Percentiles rank a stretch among this genome's conserved stretches.
Conservation (phyloP, 2,797 vertebrate species). For the Tolypeutes matacus region DNA sequence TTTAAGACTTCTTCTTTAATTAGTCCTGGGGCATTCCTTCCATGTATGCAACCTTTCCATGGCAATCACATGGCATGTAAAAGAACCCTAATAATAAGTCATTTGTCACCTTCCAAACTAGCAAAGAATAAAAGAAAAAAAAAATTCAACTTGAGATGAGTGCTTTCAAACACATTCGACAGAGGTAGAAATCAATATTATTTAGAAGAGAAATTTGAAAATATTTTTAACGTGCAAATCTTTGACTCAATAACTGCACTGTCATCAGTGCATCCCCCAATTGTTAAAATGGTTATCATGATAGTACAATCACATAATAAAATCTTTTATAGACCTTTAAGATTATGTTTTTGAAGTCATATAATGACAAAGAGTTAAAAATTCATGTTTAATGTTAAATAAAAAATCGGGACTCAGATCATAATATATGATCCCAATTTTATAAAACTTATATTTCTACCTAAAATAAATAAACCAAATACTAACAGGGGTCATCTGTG, state of each 20-base stretch:
- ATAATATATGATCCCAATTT: background rate
- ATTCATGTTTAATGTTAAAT: background rate
- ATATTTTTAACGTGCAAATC: background rate
- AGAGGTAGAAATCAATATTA: background rate
- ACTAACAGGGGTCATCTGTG: background rate
- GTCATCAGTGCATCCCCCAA: background rate
- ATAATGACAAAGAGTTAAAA: background rate
- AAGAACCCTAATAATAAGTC: background rate
- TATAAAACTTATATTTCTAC: background rate
- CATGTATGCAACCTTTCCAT: background rate
- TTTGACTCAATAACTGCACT: slow-evolving; percentile 11
- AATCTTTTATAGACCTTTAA: background rate
- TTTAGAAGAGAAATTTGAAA: background rate
- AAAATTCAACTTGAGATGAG: background rate
- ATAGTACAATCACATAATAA: background rate
- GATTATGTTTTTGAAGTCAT: background rate
- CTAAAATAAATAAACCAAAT: background rate
- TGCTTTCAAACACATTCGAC: background rate
- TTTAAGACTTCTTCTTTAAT: background rate
- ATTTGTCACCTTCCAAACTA: background rate
- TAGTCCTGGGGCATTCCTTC: background rate
- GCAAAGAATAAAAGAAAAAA: background rate
- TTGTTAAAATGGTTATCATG: background rate
- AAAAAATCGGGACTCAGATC: background rate
- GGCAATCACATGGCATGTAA: background rate